A percentile compares a stretch with the other conserved stretches of the same genome.
Evolutionary conservation across 1,140 invertebrate genomes (phyloP).

Genomic region (Cydia pomonella): DNA sequence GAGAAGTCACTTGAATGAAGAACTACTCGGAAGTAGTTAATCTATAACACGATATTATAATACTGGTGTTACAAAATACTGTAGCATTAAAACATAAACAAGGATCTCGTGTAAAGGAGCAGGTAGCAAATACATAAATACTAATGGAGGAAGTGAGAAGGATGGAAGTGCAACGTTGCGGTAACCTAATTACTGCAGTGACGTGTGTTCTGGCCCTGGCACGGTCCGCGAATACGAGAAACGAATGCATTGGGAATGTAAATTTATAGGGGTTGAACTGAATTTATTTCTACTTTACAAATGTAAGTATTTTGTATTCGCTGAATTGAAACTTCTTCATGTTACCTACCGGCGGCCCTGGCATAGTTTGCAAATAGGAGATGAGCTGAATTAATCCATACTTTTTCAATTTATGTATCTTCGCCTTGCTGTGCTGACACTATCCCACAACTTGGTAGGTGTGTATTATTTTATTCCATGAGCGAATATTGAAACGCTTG

Average conservation of each 20-base stretch:
- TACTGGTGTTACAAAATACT: neutral
- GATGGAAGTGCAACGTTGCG: conserved; percentile 8
- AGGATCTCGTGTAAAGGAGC: neutral
- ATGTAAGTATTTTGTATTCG: too few relatives aligned
- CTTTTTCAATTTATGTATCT: too few relatives aligned
- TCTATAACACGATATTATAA: neutral
- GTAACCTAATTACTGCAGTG: conserved; percentile 26
- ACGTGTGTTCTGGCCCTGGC: conserved; percentile 11
- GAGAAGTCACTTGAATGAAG: too few relatives aligned
- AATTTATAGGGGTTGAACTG: neutral
- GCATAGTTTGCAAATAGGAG: too few relatives aligned
- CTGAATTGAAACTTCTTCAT: too few relatives aligned
- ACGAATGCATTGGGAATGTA: neutral
- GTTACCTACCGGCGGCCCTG: too few relatives aligned
- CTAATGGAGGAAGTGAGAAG: conserved; percentile 17
- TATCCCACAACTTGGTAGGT: too few relatives aligned
- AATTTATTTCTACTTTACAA: neutral
- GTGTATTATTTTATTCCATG: too few relatives aligned
- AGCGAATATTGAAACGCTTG: too few relatives aligned
- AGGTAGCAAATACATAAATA: neutral
- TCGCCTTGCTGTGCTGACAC: too few relatives aligned
- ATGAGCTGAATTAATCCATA: too few relatives aligned
- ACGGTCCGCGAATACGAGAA: neutral
- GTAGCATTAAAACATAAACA: neutral
- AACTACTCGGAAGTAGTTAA: too few relatives aligned